A percentile compares a stretch with the other conserved stretches of the same genome.
These are phyloP conservation scores for Henricia sp. DNA, from an alignment of 53 echinoderm and acorn worm species.

Conservation along the genomic window DNA sequence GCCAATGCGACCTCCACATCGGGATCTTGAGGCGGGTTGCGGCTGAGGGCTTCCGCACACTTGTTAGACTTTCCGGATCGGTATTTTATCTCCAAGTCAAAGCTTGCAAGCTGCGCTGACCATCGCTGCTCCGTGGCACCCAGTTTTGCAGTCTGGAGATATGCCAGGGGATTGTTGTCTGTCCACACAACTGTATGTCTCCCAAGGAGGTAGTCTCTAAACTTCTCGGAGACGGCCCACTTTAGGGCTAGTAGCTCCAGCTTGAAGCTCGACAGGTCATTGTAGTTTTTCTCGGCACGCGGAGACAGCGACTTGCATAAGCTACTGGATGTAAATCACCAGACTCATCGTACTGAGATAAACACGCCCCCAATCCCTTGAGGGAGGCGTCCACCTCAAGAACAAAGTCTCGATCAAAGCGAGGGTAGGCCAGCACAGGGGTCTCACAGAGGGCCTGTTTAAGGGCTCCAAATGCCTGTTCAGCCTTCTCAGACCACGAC, in stretches of 20 bases:
- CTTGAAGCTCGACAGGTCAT: constrained; percentile 1
- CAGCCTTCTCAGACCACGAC: constrained; percentile 32
- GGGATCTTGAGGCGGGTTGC: constrained; percentile 6
- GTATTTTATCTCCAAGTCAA: constrained; percentile 45
- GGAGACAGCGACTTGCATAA: constrained; percentile 36
- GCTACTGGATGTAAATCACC: constrained; percentile 33
- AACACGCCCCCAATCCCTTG: constrained; percentile 37
- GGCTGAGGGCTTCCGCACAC: constrained; percentile 60
- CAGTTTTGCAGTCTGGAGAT: constrained; percentile 16
- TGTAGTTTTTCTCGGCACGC: constrained; percentile 22
- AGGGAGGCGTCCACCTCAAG: constrained; percentile 42
- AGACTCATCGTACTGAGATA: neutral
- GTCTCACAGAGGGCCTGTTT: constrained; percentile 10
- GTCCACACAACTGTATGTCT: constrained; percentile 11
- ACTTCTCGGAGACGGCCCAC: constrained; percentile 46
- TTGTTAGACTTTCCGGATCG: constrained; percentile 45
- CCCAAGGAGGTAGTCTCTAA: constrained; percentile 11
- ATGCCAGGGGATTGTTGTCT: constrained; percentile 28
- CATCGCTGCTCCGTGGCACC: constrained; percentile 42
- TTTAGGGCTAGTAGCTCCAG: constrained; percentile 38
- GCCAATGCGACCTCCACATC: neutral
- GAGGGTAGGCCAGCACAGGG: constrained; percentile 43
- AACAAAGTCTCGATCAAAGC: constrained; percentile 23
- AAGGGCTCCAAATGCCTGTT: neutral
- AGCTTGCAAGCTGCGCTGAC: constrained; percentile 36